These are phyloP conservation scores for Peromyscus californicus DNA, from an alignment of 2,113 vertebrate species.

Conservation along the genomic window DNA sequence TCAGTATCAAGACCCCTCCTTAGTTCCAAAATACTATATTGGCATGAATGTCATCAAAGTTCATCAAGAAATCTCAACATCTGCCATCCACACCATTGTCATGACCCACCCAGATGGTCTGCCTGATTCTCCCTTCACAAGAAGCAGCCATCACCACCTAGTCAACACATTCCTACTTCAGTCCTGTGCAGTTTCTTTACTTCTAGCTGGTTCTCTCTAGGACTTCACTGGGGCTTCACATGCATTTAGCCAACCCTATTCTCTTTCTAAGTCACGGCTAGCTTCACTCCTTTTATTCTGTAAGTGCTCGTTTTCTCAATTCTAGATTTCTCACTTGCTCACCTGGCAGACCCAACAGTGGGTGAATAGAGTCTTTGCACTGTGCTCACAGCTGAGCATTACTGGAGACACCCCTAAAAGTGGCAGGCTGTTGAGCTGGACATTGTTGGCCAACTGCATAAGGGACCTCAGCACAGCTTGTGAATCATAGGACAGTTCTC, in stretches of 20 bases:
- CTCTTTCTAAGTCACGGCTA: background rate
- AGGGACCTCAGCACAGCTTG: background rate
- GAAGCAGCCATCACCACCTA: accelerated
- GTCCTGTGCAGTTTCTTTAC: background rate
- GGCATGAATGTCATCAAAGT: background rate
- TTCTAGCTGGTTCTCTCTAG: background rate
- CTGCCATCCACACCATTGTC: background rate
- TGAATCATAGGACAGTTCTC: background rate
- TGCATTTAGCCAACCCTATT: background rate
- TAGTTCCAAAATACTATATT: background rate
- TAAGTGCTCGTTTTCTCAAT: background rate
- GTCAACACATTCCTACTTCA: background rate
- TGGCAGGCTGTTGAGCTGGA: background rate
- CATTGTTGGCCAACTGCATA: background rate
- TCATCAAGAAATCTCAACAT: background rate
- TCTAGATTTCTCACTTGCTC: background rate
- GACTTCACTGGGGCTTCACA: background rate
- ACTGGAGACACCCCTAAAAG: background rate
- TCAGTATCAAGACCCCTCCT: background rate
- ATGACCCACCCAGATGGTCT: background rate
- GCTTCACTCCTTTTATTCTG: background rate
- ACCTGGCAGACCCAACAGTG: background rate
- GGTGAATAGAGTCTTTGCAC: background rate
- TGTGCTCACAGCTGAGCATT: background rate
- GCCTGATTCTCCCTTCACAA: background rate